Evolutionary conservation across 2,113 vertebrate species (phyloP).

Genomic region (Festucalex cinctus): DNA sequence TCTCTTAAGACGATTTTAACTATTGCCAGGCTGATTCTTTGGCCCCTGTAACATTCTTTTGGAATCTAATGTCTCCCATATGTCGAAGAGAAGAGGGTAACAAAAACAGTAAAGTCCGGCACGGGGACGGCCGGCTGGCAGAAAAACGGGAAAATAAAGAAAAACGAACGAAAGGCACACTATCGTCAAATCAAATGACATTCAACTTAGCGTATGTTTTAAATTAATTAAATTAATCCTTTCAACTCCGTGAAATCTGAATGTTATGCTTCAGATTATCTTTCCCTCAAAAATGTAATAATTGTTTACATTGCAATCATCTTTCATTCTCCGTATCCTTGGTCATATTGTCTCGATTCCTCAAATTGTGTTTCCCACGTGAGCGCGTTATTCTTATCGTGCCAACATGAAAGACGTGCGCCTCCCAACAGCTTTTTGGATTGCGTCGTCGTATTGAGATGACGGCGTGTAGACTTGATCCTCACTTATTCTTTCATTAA

Average conservation of each 20-base stretch:
- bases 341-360: conserved; percentile 10
- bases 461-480: conserved; percentile 25
- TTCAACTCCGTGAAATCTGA: conserved; percentile 9
- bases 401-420: conserved; percentile 19
- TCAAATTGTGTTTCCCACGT: conserved; percentile 27
- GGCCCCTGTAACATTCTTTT: conserved; percentile 46
- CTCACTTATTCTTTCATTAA: conserved; percentile 48
- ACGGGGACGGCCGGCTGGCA: conserved; percentile 9
- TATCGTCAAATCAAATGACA: conserved; percentile 26
- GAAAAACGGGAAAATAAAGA: conserved; percentile 12
- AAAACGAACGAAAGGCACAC: conserved; percentile 1
- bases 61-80: conserved; percentile 62
- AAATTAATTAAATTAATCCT: conserved; percentile 22
- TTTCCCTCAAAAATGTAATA: conserved; percentile 32
- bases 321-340: conserved; percentile 23
- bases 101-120: conserved; percentile 26
- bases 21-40: conserved; percentile 42
- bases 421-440: conserved; percentile 11
- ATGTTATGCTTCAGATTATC: conserved; percentile 31
- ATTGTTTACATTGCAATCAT: conserved; percentile 23
- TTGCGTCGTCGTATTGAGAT: conserved; percentile 24
- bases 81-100: conserved; percentile 38
- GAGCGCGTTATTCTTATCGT: conserved; percentile 17
- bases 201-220: conserved; percentile 22
- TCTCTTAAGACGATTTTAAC: conserved; percentile 45